These are phyloP conservation scores for Neolamprologus longior DNA, from an alignment of 2,113 vertebrate genomes.

Conservation along the genomic window DNA sequence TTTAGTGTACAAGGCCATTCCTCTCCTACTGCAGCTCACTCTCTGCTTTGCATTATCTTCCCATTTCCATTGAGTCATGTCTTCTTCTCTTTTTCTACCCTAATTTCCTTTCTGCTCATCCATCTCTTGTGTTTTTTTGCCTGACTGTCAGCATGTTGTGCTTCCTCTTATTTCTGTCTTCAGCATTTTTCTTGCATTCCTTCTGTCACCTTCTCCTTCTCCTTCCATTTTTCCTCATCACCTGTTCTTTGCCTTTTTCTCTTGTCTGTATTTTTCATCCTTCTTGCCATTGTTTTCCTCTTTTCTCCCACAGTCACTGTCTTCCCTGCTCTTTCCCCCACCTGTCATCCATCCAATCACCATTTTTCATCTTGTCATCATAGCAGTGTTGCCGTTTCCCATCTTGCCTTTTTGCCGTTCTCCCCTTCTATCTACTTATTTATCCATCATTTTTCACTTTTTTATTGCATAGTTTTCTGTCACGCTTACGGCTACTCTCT, in stretches of 20 bases:
- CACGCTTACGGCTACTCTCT: neutral
- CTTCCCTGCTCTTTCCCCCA: neutral
- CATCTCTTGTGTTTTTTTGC: slow-evolving; percentile 14
- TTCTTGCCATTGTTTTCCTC: neutral
- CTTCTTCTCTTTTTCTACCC: neutral
- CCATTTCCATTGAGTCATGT: slow-evolving; percentile 12
- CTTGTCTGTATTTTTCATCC: neutral
- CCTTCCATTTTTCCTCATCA: neutral
- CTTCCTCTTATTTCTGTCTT: neutral
- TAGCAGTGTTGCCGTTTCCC: neutral
- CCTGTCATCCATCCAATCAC: slow-evolving; percentile 11
- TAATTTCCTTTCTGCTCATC: slow-evolving; percentile 15
- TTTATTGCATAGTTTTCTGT: slow-evolving; percentile 2
- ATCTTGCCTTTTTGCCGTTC: neutral
- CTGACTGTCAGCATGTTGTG: slow-evolving; percentile 26
- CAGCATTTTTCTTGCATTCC: neutral
- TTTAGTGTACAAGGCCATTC: neutral
- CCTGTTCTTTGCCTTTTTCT: neutral
- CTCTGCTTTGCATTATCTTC: slow-evolving; percentile 12
- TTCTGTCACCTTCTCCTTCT: neutral
- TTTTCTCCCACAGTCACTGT: neutral
- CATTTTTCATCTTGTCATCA: slow-evolving; percentile 14
- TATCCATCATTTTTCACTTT: neutral
- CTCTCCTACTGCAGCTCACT: neutral
- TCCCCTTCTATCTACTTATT: neutral